These are phyloP conservation scores for Quadroppia sp. DNA, from an alignment of 2,888 invertebrate species.

Conservation along the genomic window DNA sequence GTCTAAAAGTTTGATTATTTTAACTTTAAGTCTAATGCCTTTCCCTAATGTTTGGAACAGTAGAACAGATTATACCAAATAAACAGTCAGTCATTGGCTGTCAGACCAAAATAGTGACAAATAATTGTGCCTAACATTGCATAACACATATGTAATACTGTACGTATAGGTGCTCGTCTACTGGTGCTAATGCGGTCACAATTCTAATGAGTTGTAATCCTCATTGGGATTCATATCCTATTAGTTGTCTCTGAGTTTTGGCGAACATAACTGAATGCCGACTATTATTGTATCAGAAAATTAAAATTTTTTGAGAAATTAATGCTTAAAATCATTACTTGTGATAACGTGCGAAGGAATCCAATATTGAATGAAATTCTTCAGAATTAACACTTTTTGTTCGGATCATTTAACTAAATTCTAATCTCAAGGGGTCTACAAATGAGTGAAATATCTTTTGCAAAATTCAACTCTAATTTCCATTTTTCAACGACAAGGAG, in stretches of 20 bases:
- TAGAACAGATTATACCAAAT: slow-evolving; percentile 34
- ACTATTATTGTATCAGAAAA: neutral
- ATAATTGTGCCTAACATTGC: neutral
- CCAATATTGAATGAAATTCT: slow-evolving; percentile 15
- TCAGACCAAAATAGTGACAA: slow-evolving; percentile 12
- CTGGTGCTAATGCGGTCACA: slow-evolving; percentile 19
- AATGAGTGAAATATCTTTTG: neutral
- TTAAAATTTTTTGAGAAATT: neutral
- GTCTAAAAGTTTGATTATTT: slow-evolving; percentile 29
- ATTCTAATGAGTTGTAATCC: neutral
- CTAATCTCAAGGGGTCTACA: slow-evolving; percentile 1
- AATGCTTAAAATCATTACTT: neutral
- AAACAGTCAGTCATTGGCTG: neutral
- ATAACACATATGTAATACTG: slow-evolving; percentile 6
- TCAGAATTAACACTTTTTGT: neutral
- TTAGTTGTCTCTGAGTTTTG: neutral
- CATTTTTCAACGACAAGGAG: neutral
- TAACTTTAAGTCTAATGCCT: slow-evolving; percentile 19
- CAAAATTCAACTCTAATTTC: neutral
- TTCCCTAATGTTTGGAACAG: slow-evolving; percentile 34
- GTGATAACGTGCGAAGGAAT: neutral
- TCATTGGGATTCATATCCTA: slow-evolving; percentile 5
- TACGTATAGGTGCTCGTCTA: neutral
- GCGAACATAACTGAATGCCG: neutral
- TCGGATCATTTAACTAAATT: slow-evolving; percentile 12